phyloP scores from a whole-genome alignment of 2,888 invertebrate genomes.

The Oxyteleia sp. region DNA sequence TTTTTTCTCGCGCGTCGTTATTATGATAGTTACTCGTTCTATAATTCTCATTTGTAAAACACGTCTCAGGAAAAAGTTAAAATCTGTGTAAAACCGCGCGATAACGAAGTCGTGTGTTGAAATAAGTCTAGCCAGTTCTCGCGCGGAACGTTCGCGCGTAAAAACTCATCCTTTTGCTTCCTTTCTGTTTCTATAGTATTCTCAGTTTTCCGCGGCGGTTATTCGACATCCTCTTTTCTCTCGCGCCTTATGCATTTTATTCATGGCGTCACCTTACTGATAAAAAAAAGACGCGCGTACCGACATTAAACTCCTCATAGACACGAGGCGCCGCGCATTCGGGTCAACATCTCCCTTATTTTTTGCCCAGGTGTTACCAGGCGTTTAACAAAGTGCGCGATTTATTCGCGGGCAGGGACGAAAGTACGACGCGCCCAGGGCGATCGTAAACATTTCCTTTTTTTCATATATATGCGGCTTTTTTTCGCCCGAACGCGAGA shows the following conservation, averaged over 20 bases:
- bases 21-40: slow-evolving; percentile 61
- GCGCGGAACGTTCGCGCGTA: slow-evolving; percentile 47
- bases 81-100: slow-evolving; percentile 63
- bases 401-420: slow-evolving; percentile 72
- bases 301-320: slow-evolving; percentile 82
- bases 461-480: not conserved
- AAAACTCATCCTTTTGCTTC: slow-evolving; percentile 61
- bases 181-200: slow-evolving; percentile 56
- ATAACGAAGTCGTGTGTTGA: slow-evolving; percentile 64
- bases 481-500: slow-evolving; percentile 59
- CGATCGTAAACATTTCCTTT: slow-evolving; percentile 81
- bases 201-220: slow-evolving; percentile 53
- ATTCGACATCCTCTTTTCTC: slow-evolving; percentile 60
- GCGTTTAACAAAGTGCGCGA: slow-evolving; percentile 78
- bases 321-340: slow-evolving; percentile 56
- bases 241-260: slow-evolving; percentile 80
- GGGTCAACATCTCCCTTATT: slow-evolving; percentile 55
- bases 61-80: slow-evolving; percentile 60
- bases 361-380: slow-evolving; percentile 50
- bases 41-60: slow-evolving; percentile 62
- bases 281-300: slow-evolving; percentile 77
- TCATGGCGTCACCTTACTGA: slow-evolving; percentile 83
- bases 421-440: slow-evolving; percentile 68
- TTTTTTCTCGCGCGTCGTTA: slow-evolving; percentile 30
- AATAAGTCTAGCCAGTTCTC: slow-evolving; percentile 67